Conservation (phyloP, 2,113 vertebrate species). For the Sinocyclocheilus anshuiensis region DNA sequence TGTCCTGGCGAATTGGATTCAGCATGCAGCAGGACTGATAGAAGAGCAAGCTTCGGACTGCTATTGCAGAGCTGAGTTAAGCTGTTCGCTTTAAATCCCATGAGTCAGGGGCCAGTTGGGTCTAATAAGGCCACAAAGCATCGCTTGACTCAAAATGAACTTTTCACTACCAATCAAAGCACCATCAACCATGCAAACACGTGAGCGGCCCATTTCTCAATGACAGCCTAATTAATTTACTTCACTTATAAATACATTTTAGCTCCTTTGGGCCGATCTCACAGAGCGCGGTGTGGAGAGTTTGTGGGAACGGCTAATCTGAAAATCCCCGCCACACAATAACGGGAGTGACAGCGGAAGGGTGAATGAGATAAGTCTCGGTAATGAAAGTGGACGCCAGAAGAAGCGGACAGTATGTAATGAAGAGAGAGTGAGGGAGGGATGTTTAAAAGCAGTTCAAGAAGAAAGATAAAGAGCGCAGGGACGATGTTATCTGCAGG, state of each 20-base stretch:
- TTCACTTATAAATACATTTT: constrained; percentile 73
- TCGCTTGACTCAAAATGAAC: constrained; percentile 65
- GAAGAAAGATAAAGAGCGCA: constrained; percentile 87
- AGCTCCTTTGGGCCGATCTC: constrained; percentile 32
- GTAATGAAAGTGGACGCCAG: constrained; percentile 83
- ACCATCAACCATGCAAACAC: constrained; percentile 62
- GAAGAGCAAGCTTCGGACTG: constrained; percentile 40
- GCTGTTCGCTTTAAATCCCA: constrained; percentile 59
- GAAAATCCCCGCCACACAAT: constrained; percentile 76
- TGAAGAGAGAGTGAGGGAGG: constrained; percentile 82
- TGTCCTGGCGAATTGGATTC: background rate
- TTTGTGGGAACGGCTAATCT: constrained; percentile 74
- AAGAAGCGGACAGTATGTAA: constrained; percentile 85
- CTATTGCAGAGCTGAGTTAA: constrained; percentile 58
- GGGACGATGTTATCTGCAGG: constrained; percentile 94
- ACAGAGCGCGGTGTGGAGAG: constrained; percentile 56
- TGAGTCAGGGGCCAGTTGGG: constrained; percentile 40
- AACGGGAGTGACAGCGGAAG: constrained; percentile 82
- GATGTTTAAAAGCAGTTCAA: constrained; percentile 99
- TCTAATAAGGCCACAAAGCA: constrained; percentile 62
- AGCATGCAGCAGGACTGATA: background rate
- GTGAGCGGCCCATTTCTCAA: constrained; percentile 66
- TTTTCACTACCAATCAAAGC: constrained; percentile 70
- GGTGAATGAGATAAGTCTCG: constrained; percentile 84
- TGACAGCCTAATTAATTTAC: constrained; percentile 74